Evolutionary conservation across 2,797 vertebrate genomes (phyloP), one percentile per base, ranked within the genome.

Genomic region (Oryzias sinensis): DNA sequence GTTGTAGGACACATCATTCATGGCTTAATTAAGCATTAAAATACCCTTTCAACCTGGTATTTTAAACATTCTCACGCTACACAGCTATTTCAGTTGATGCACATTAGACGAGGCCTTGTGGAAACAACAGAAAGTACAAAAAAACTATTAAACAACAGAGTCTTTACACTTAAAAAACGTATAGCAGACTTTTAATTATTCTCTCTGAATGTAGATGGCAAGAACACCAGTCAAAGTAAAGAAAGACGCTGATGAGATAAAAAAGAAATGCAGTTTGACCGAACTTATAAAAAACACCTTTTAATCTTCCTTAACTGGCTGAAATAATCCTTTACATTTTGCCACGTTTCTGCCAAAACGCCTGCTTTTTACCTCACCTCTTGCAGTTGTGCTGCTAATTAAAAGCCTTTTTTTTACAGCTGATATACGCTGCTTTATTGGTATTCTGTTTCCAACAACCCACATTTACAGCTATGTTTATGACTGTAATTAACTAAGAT

Each of bases 391-490:
- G 15, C 27, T 11, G 16, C 14, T 62, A 44, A 53, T 72, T 52
- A 55, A 56, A 17, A n/a, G 13, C 51, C 18, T 14, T 25, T 40
- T 43, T 56, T 59, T 62, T 43, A 59, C 1, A 43, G 43, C 29
- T 17, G 24, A 59, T 54, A 41, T 25, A 7, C 17, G 29, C 48
- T 57, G 17, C 25, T 49, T 37, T 55, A 62, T 56, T 49, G n/a
- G 40, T 43, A 63, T 62, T 43, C 13, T 2, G 16, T 20, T 43
- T 24, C 27, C 40, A 59, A 54, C 54, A 42, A 59, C 59, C 49
- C 13, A 43, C 22, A 63, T 58, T 70, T 63, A 65, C 51, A 56
- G 41, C 68, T 43, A 16, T 18, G 43, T 56, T 77, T 66, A 59
- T 52, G 25, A 62, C 60, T 17, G 53, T 68, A 33, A 62, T 73